Conservation (phyloP, 2,888 invertebrate species). For the Fragum fragum region DNA sequence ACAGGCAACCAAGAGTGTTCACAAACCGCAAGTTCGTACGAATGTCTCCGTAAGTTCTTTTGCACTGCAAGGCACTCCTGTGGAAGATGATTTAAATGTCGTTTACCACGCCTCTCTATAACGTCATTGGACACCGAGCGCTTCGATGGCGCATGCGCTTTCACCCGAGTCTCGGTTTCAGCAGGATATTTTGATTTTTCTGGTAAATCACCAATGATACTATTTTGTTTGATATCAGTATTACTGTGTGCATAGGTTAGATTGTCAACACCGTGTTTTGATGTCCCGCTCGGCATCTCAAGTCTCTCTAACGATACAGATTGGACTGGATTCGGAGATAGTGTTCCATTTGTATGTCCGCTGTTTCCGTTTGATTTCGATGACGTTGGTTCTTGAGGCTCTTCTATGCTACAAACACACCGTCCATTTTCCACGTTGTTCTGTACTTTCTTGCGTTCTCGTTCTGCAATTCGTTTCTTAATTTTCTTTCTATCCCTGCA, state of each 20-base stretch:
- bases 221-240: slow-evolving; percentile 39
- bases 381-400: neutral
- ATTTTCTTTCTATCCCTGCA: slow-evolving; percentile 69
- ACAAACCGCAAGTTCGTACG: slow-evolving; percentile 63
- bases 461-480: slow-evolving; percentile 61
- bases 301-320: neutral
- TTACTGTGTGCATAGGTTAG: slow-evolving; percentile 50
- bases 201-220: neutral
- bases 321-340: neutral
- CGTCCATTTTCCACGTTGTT: slow-evolving; percentile 19
- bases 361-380: slow-evolving; percentile 1
- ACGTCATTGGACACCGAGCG: slow-evolving; percentile 13
- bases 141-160: slow-evolving; percentile 26
- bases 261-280: slow-evolving; percentile 56
- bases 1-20: slow-evolving; percentile 60
- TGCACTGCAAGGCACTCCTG: slow-evolving; percentile 54
- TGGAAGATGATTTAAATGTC: slow-evolving; percentile 44
- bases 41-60: slow-evolving; percentile 58
- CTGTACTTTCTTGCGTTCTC: slow-evolving; percentile 43
- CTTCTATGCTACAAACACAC: slow-evolving; percentile 41
- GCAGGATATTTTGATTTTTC: slow-evolving; percentile 41
- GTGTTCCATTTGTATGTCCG: neutral
- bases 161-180: neutral
- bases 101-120: slow-evolving; percentile 2
- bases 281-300: neutral